Percentiles rank a stretch among this genome's conserved stretches.
These are phyloP conservation scores for Puntigrus tetrazona DNA, from an alignment of 2,113 vertebrate species.

Conservation along the genomic window DNA sequence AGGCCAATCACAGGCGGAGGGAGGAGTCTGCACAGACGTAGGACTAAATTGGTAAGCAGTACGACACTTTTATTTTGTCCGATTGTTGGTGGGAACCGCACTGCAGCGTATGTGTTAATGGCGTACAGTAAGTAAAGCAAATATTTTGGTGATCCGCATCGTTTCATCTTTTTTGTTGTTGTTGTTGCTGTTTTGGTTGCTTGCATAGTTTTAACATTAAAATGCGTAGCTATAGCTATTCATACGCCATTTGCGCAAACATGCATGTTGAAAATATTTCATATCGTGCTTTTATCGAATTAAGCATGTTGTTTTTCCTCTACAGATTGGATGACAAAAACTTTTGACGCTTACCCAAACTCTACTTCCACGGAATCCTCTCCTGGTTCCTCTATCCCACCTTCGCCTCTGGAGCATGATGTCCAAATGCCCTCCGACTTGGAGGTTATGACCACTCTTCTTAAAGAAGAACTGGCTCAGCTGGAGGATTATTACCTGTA, in stretches of 20 bases:
- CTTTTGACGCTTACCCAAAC: conserved; percentile 87
- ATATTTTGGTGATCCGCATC: conserved; percentile 60
- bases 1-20: conserved; percentile 77
- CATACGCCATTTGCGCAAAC: not conserved
- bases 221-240: not conserved
- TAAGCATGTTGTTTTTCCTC: conserved; percentile 61
- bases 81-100: conserved; percentile 79
- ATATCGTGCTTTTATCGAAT: conserved; percentile 11
- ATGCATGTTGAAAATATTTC: not conserved
- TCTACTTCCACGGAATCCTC: conserved; percentile 78
- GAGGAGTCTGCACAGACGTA: conserved; percentile 76
- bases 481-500: conserved; percentile 93
- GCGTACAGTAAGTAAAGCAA: conserved; percentile 84
- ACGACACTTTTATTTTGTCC: conserved; percentile 81
- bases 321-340: conserved; percentile 92
- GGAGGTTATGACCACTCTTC: conserved; percentile 88
- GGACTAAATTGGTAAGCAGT: conserved; percentile 82
- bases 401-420: conserved; percentile 78
- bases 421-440: conserved; percentile 84
- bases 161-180: conserved; percentile 27
- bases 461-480: conserved; percentile 92
- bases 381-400: conserved; percentile 77
- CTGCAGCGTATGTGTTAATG: conserved; percentile 82
- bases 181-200: conserved; percentile 13
- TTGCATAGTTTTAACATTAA: conserved; percentile 5